Conservation (phyloP, 23 tunicate species). For the Halocynthia aurantium region DNA sequence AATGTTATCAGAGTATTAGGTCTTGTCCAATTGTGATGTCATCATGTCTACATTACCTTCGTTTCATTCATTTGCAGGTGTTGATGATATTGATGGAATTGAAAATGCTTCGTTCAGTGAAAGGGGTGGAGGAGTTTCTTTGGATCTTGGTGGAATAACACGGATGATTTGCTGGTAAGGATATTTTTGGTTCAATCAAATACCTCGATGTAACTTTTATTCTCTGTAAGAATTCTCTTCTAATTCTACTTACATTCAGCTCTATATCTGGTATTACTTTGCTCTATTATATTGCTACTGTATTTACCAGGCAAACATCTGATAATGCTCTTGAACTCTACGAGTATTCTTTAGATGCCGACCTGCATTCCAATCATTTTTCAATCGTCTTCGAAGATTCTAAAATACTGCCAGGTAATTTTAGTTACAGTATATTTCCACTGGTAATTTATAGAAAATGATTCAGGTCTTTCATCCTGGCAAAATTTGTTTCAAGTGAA, state of each 20-base stretch:
- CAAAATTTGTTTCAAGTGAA: neutral
- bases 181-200: no score
- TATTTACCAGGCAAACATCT: constrained; percentile 49
- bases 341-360: constrained; percentile 48
- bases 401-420: constrained; percentile 56
- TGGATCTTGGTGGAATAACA: constrained; percentile 7
- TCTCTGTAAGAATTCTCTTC: constrained; percentile 1
- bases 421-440: no score
- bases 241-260: neutral
- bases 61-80: neutral
- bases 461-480: no score
- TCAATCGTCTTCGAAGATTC: constrained; percentile 45
- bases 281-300: neutral
- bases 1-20: no score
- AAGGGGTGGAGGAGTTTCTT: constrained; percentile 33
- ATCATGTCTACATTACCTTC: no score
- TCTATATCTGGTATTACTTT: no score
- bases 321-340: constrained; percentile 44
- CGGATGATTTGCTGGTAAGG: neutral
- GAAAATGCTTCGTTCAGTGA: constrained; percentile 27
- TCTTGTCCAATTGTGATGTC: no score
- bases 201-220: neutral
- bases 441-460: no score
- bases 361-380: constrained; percentile 34
- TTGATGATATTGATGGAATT: neutral